Base-by-base conservation (phyloP, 2,797 vertebrate genomes). In the Hippoglossus hippoglossus region DNA sequence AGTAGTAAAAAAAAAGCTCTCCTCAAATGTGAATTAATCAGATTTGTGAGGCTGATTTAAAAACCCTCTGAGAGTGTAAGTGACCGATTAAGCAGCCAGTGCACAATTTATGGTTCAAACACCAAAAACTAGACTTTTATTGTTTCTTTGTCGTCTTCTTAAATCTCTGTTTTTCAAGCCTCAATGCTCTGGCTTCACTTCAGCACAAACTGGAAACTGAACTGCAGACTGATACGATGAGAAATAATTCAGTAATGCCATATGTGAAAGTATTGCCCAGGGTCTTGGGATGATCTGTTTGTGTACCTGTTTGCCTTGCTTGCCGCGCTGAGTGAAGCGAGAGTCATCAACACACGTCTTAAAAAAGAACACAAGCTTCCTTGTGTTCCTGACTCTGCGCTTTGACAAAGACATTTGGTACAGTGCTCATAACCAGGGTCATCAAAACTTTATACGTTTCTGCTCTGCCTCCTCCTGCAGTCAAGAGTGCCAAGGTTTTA, bases 181-280 rank as follows among this genome's bases (percentile, higher is more conserved):
- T 19, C 5, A 46, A 16, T 46, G 44, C 44, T 46, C 44, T 16
- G 44, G 18, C 6, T 46, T 46, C 15, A 46, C 44, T 46, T 15
- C 16, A 18, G 5, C 15, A 46, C 6, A 46, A 19, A 53, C 39
- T 72, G 34, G 56, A 77, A 67, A 7, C 36, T 34, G 41, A 46
- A 77, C 58, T 78, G 76, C 19, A 25, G 63, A 59, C 77, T 81
- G 75, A 82, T 77, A 28, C 53, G 50, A 58, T 51, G 21, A 81
- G 69, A 67, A 89, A 90, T 87, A 83, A 90, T 90, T 90, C 25
- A 90, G 69, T 44, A 57, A 49, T 73, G 61, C 84, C 86, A 87
- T 70, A 81, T 87, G 84, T 80, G 60, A 68, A 66, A 57, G 58
- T 47, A 58, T 67, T 63, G 44, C 69, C 60, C 15, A 44, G 76